Base-by-base conservation (phyloP, 1,140 invertebrate species). In the Lepidurus apus region DNA sequence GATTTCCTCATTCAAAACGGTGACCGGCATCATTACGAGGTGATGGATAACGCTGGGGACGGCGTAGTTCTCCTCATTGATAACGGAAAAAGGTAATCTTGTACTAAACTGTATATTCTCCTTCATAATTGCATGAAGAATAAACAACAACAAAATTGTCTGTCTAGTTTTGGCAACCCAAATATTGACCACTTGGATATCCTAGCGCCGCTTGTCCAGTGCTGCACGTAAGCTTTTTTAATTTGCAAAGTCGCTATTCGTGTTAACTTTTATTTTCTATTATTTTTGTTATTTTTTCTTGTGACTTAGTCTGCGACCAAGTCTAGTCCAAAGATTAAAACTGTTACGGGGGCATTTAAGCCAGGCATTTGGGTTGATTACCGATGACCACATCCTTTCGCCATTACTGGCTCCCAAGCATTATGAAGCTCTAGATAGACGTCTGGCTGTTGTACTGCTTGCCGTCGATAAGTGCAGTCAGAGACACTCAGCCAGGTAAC, bases 1-100 rank as follows among this genome's bases (percentile, higher is more conserved):
- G 96, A 98, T 86, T 98, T 95, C 86, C 86, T 98, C 1, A 92
- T 97, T 84, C 94, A 95, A 84, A 98, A 98, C 87, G 96, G 95
- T 1, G 96, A 98, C 86, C 87, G 96, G 21, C 95, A 98, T 87
- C 92, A 94, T 84, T 97, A 95, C 83, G 95, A 98, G 86, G 89
- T 91, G 5, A 88, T 94, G 75, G 84, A 85, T 47, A 85, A 86
- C 82, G 84, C 86, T 65, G 83, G 86, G 13, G 89, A 92, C 83
- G 89, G 91, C 80, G 89, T 89, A 79, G 87, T 97, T 74, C 83
- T 97, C 24, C 86, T 96, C 17, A 87, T 95, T n/a, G 96, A 98
- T 83, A 98, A 97, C 89, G 96, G 94, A 42, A 98, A 97, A 87
- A 94, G 89, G 89, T 89, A 81, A 79, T 43, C 9, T 42, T 42